Conservation (phyloP, 2,113 vertebrate species). For the Pteruthius melanotis region DNA sequence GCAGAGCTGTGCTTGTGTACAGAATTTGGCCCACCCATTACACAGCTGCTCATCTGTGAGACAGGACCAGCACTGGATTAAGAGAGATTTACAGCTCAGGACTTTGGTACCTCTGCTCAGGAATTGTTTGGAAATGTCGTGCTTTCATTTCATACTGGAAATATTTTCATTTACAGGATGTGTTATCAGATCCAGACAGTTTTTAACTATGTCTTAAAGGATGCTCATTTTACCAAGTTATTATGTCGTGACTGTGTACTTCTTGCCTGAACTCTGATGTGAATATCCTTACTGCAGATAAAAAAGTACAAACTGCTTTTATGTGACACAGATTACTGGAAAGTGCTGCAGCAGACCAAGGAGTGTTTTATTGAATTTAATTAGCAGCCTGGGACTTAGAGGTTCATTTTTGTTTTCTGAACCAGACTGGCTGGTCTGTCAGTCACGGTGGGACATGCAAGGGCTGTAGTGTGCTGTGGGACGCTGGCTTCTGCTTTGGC, state of each 20-base stretch:
- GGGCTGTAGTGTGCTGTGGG: not conserved
- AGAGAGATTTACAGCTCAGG: not conserved
- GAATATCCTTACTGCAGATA: not conserved
- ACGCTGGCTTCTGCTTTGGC: not conserved
- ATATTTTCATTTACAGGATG: not conserved
- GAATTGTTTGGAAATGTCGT: not conserved
- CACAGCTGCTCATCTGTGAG: accelerated
- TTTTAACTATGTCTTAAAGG: not conserved
- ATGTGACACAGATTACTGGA: not conserved
- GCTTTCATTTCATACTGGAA: not conserved
- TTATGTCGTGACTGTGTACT: accelerated
- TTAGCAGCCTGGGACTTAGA: not conserved
- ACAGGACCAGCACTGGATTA: not conserved
- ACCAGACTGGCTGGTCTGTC: not conserved
- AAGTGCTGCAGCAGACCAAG: not conserved
- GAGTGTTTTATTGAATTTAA: not conserved
- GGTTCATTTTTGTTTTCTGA: not conserved
- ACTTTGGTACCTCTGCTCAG: not conserved
- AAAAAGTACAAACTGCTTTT: not conserved
- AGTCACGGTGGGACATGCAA: not conserved
- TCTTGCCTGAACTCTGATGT: not conserved
- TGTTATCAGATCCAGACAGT: not conserved
- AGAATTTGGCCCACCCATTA: not conserved
- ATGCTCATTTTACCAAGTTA: not conserved
- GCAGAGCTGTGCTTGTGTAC: not conserved